A percentile compares a stretch with the other conserved stretches of the same genome.
Evolutionary conservation across 2,113 vertebrate genomes (phyloP).

Genomic region (Grus americana): DNA sequence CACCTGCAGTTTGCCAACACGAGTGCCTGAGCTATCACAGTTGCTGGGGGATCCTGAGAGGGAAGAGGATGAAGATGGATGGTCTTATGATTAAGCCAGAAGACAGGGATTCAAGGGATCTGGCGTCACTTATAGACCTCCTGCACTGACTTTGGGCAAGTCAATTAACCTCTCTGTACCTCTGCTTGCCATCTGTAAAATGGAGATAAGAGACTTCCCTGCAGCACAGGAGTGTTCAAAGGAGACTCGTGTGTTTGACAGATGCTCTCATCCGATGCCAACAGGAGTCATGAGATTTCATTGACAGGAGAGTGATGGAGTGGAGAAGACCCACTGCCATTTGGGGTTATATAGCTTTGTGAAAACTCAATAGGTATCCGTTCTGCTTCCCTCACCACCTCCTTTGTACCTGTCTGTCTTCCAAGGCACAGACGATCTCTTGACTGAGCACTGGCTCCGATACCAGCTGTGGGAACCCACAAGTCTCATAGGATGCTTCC

Average conservation of each 20-base stretch:
- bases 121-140: constrained; percentile 20
- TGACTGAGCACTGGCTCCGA: accelerated
- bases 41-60: background rate
- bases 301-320: constrained; percentile 48
- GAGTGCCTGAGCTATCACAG: background rate
- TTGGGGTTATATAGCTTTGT: constrained; percentile 30
- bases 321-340: constrained; percentile 38
- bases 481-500: background rate
- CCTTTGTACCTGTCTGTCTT: constrained; percentile 11
- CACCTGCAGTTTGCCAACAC: background rate
- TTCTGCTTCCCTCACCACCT: background rate
- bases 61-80: constrained; percentile 47
- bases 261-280: constrained; percentile 39
- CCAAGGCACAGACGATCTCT: background rate
- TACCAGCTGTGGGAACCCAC: background rate
- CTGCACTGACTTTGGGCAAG: constrained; percentile 32
- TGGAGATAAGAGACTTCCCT: constrained; percentile 48
- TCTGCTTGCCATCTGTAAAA: constrained; percentile 47
- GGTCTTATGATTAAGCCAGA: constrained; percentile 33
- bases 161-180: constrained; percentile 61
- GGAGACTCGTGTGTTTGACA: constrained; percentile 16
- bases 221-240: background rate
- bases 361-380: constrained; percentile 42
- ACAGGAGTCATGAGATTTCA: constrained; percentile 25
- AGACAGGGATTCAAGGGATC: constrained; percentile 5